Conservation (phyloP, 2,888 invertebrate species). For the Synanthedon formicaeformis region DNA sequence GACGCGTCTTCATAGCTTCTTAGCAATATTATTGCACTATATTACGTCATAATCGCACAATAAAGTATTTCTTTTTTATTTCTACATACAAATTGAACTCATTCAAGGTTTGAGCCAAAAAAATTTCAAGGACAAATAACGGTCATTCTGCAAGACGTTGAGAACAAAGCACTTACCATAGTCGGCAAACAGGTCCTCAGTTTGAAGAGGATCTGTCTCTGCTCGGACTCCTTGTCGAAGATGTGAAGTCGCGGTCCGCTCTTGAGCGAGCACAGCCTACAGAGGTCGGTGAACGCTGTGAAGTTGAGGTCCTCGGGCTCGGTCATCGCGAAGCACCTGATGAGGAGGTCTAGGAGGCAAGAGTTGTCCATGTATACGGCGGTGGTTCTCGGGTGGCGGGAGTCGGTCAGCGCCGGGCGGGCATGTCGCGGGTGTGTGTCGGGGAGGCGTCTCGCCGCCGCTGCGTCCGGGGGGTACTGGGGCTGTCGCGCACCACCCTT, state of each 20-base stretch:
- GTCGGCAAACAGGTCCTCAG: constrained; percentile 76
- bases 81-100: neutral
- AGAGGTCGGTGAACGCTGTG: constrained; percentile 76
- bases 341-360: constrained; percentile 71
- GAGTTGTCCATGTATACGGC: constrained; percentile 71
- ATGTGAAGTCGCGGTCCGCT: constrained; percentile 77
- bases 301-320: constrained; percentile 78
- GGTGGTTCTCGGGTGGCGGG: constrained; percentile 57
- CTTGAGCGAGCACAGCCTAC: constrained; percentile 77
- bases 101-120: neutral
- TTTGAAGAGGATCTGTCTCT: constrained; percentile 77
- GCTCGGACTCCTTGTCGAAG: constrained; percentile 79
- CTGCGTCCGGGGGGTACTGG: constrained; percentile 66
- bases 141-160: neutral
- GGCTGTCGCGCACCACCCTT: constrained; percentile 13
- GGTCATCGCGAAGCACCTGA: constrained; percentile 72
- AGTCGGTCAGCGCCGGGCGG: constrained; percentile 45
- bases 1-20: constrained; percentile 10
- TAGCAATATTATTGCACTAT: constrained; percentile 17
- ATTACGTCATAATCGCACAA: constrained; percentile 5
- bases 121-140: neutral
- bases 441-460: constrained; percentile 66
- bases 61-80: constrained; percentile 2
- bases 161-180: constrained; percentile 66
- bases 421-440: constrained; percentile 55